Evolutionary conservation across 2,888 invertebrate genomes (phyloP), one percentile per base, ranked within the genome.

Genomic region (Pyrochroa serraticornis): DNA sequence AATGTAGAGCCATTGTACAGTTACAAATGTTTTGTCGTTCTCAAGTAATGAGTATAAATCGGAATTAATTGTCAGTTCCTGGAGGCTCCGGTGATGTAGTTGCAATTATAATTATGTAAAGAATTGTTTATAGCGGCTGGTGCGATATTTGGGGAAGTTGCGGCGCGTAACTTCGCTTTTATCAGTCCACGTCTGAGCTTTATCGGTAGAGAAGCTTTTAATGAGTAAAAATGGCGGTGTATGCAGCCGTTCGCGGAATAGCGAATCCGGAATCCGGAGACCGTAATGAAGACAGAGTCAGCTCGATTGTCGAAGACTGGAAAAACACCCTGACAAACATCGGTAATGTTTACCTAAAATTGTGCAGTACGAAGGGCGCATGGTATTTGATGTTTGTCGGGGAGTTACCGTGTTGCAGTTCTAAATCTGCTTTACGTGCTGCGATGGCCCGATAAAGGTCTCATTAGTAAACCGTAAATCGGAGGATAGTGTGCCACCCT

Each of bases 381-480:
- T 57, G 58, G 67, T 60, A 68, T 68, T 67, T 66, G 70, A 62
- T 76, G 71, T 76, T 76, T 76, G 73, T 71, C 60, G 67, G 73
- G 67, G 74, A 73, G 72, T 75, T 76, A 75, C 69, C 70, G 70
- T 72, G 69, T 74, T 76, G 73, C 71, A 74, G 71, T 72, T 75
- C 75, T 79, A 80, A 80, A 80, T 80, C 80, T 80, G 77, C 68
- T 69, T 76, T 80, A 80, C 80, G 80, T 81, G 80, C 79, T 73
- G 69, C 73, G 78, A 79, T 78, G 74, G 73, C 69, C 74, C 74
- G 80, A 80, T 80, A 80, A 80, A 78, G 78, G 79, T 76, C 79
- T 80, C 80, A 80, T 81, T 81, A 81, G 79, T 77, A 79, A 77
- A 77, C 75, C 79, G 78, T 79, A 79, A 79, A 78, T 79, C 78